These are phyloP conservation scores for Actenoides hombroni DNA, from an alignment of 2,113 vertebrate species.

Conservation along the genomic window DNA sequence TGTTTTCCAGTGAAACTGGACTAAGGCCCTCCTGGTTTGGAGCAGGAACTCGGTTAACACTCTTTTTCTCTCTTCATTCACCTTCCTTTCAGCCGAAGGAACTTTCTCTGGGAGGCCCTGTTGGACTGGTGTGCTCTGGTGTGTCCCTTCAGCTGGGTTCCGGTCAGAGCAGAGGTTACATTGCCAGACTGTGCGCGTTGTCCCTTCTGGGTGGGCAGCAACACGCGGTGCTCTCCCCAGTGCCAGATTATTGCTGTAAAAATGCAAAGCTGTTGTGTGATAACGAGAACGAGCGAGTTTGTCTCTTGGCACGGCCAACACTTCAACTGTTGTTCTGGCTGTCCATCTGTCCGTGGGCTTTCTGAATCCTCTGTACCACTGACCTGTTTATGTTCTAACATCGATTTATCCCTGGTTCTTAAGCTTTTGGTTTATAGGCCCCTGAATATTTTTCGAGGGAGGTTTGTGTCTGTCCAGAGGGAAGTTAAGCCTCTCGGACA, in stretches of 20 bases:
- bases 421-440: not conserved
- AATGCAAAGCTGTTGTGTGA: conserved; percentile 2
- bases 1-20: not conserved
- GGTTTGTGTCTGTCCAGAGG: not conserved
- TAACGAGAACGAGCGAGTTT: not conserved
- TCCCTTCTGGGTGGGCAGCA: conserved; percentile 53
- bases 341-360: not conserved
- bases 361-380: not conserved
- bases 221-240: not conserved
- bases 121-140: not conserved
- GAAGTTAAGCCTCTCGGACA: not conserved
- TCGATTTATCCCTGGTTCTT: not conserved
- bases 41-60: not conserved
- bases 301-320: conserved; percentile 2
- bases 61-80: not conserved
- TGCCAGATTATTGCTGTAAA: not conserved
- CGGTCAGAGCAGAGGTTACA: not conserved
- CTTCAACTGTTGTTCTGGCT: conserved; percentile 11
- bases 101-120: not conserved
- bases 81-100: not conserved
- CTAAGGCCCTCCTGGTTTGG: not conserved
- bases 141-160: not conserved
- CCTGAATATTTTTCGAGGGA: not conserved
- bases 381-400: not conserved
- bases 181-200: not conserved